Base-by-base conservation (phyloP, 2,888 invertebrate genomes). In the Teinopalpus imperialis region DNA sequence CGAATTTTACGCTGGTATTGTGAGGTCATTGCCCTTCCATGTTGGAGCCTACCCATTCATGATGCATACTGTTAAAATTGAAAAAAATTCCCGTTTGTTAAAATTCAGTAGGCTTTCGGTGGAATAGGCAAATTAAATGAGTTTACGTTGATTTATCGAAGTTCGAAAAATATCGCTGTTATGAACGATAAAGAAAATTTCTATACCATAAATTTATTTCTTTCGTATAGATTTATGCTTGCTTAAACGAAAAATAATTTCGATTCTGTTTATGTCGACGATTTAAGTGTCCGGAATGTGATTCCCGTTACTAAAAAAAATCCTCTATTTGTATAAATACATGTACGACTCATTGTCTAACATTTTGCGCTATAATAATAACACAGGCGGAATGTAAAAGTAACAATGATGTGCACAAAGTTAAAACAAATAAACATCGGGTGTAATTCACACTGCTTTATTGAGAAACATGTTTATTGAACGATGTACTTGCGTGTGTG, bases 381-480 rank as follows among this genome's bases (percentile, higher is more conserved):
- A 32, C 10, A 40, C 40, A 18, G 8, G 5, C 34, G 32, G 40
- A 27, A 41, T 41, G 40, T 35, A 24, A 39, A 20, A 24, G 20
- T 35, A 64, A 65, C 65, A 66, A 62, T 57, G 63, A 51, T 52
- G 50, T 49, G 48, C 31, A 45, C 36, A 43, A 51, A 49, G 56
- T 59, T 59, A 61, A 61, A 62, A 62, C 55, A 66, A 66, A 65
- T 60, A 65, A 67, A 66, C 63, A 40, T 20, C 13, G 20, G 9
- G 8, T 8, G 8, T 18, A 42, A 26, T 30, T 41, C 31, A 26
- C 18, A 34, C 20, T 20, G 39, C 24, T 45, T 36, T 43, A 43
- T 21, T 43, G 31, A 37, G 30, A 43, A 8, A 2, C 10, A 4
- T 20, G 32, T 32, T 39, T 39, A 37, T 20, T 31, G 16, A 26